Conservation (phyloP, 2,888 invertebrate species). For the Agrochola circellaris region DNA sequence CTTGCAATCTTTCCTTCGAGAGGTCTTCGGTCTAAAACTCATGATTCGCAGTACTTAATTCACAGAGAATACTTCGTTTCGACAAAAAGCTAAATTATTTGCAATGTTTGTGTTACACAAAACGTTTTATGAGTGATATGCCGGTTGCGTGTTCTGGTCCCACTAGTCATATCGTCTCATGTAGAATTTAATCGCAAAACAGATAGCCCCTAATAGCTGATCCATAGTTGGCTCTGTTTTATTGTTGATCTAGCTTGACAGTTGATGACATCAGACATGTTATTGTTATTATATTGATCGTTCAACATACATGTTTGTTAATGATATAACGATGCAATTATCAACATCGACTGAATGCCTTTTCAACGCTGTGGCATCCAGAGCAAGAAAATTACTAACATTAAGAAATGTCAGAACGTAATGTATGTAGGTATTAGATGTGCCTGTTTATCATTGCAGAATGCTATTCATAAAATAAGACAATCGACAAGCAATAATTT, state of each 20-base stretch:
- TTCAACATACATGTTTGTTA: slow-evolving; percentile 75
- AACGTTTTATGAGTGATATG: slow-evolving; percentile 50
- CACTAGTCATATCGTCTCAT: slow-evolving; percentile 48
- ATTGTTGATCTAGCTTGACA: slow-evolving; percentile 56
- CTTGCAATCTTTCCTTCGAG: not conserved
- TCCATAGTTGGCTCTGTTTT: slow-evolving; percentile 48
- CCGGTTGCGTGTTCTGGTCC: slow-evolving; percentile 54
- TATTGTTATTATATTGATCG: slow-evolving; percentile 75
- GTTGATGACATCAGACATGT: slow-evolving; percentile 74
- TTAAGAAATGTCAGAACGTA: slow-evolving; percentile 51
- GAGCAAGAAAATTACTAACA: slow-evolving; percentile 59
- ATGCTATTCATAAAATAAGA: slow-evolving; percentile 50
- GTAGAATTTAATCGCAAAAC: slow-evolving; percentile 56
- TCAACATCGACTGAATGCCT: slow-evolving; percentile 72
- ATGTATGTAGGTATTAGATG: slow-evolving; percentile 46
- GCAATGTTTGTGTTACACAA: slow-evolving; percentile 19
- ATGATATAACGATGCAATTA: slow-evolving; percentile 71
- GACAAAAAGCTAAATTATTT: slow-evolving; percentile 34
- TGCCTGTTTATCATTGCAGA: slow-evolving; percentile 44
- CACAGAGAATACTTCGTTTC: slow-evolving; percentile 15
- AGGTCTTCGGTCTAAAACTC: not conserved
- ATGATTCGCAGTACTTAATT: not conserved
- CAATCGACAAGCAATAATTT: slow-evolving; percentile 30
- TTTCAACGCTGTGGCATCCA: slow-evolving; percentile 67
- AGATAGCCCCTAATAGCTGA: slow-evolving; percentile 50